These are phyloP conservation scores for Sinocyclocheilus maitianheensis DNA, from an alignment of 2,113 vertebrate genomes.

Conservation along the genomic window DNA sequence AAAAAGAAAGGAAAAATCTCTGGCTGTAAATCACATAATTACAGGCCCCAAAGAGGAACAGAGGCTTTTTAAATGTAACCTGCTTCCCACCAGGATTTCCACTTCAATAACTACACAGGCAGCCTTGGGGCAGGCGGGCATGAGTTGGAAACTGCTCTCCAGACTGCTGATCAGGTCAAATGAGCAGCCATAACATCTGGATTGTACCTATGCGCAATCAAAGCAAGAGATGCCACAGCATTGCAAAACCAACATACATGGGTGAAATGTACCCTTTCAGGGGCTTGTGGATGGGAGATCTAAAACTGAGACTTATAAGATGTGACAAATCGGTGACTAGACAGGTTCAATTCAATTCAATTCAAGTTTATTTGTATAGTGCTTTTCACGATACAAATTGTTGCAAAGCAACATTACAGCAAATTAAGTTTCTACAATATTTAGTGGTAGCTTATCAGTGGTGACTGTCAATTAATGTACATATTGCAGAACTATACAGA, in stretches of 20 bases:
- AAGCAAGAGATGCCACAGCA: too few species aligned
- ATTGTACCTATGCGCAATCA: too few species aligned
- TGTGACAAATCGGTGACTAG: neutral
- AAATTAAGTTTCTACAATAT: too few species aligned
- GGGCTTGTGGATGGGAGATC: neutral
- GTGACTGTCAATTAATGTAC: too few species aligned
- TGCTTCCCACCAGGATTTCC: slow-evolving; percentile 51
- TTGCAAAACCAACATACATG: too few species aligned
- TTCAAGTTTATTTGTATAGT: too few species aligned
- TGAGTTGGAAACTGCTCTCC: neutral
- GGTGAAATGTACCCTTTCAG: neutral
- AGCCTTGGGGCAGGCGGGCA: neutral
- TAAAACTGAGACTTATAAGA: neutral
- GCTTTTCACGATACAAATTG: too few species aligned
- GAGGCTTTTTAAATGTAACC: slow-evolving; percentile 51
- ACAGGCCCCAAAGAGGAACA: slow-evolving; percentile 48
- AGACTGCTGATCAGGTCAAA: neutral
- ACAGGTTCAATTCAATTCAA: too few species aligned
- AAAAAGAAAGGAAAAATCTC: slow-evolving; percentile 34
- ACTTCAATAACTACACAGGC: slow-evolving; percentile 43
- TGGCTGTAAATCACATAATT: slow-evolving; percentile 61
- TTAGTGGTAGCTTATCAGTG: too few species aligned
- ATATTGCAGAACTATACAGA: too few species aligned
- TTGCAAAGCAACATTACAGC: too few species aligned
- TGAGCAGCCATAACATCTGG: neutral